These are phyloP conservation scores for Umimayanthus kanabou DNA, from an alignment of 92 coral and sea anemone species.

Conservation along the genomic window DNA sequence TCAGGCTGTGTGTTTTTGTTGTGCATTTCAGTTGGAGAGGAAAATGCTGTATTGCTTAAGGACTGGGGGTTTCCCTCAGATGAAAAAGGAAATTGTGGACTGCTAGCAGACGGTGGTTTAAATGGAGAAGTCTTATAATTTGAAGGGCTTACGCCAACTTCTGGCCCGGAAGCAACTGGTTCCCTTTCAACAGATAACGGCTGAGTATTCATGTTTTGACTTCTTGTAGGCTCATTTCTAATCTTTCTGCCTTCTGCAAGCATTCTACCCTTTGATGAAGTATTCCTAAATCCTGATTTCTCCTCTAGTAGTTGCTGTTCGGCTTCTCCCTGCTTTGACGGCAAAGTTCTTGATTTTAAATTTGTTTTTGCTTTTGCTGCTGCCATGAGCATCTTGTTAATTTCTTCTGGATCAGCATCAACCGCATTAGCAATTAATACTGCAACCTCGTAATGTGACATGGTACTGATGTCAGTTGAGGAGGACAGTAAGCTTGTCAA, in stretches of 20 bases:
- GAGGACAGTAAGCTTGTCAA: conserved; percentile 54
- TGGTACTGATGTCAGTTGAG: conserved; percentile 49
- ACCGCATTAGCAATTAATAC: conserved; percentile 77
- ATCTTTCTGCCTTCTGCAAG: not conserved
- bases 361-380: conserved; percentile 67
- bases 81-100: conserved; percentile 62
- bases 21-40: conserved; percentile 20
- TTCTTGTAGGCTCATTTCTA: not conserved
- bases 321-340: conserved; percentile 28
- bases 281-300: conserved; percentile 1
- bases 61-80: conserved; percentile 30
- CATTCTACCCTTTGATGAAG: not conserved
- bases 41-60: conserved; percentile 3
- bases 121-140: conserved; percentile 34
- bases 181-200: not conserved
- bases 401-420: conserved; percentile 73
- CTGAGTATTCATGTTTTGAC: not conserved
- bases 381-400: conserved; percentile 59
- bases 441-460: conserved; percentile 56
- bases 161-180: not conserved
- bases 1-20: conserved; percentile 30
- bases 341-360: conserved; percentile 31
- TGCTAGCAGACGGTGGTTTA: conserved; percentile 80
- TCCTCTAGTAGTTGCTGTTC: not conserved
- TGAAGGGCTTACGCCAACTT: conserved; percentile 12